phyloP scores from a whole-genome alignment of 2,797 vertebrate genomes.

The Anolis apletophallus region DNA sequence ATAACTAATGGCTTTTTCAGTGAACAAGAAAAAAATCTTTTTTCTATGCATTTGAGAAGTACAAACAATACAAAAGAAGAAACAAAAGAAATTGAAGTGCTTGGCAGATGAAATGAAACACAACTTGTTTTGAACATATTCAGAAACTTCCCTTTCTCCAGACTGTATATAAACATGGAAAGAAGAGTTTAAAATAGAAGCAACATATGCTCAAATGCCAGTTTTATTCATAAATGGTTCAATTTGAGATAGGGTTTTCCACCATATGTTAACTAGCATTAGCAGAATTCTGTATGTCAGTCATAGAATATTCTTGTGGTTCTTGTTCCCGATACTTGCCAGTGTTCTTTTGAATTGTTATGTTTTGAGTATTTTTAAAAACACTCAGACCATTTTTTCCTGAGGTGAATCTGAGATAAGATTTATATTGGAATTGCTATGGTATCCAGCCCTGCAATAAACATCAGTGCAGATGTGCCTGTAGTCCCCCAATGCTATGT shows the following conservation, averaged over 20 bases:
- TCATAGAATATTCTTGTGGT: not conserved
- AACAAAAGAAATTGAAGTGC: slow-evolving; percentile 25
- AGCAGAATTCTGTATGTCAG: slow-evolving; percentile 20
- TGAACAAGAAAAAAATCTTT: slow-evolving; percentile 39
- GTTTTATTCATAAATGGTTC: not conserved
- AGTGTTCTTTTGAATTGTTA: slow-evolving; percentile 5
- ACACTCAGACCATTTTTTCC: slow-evolving; percentile 27
- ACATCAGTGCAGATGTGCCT: no score
- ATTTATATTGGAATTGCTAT: no score
- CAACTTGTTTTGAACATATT: slow-evolving; percentile 33
- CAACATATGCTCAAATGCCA: slow-evolving; percentile 10
- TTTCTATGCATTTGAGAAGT: slow-evolving; percentile 36
- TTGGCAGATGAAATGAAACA: slow-evolving; percentile 26
- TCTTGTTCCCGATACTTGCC: slow-evolving; percentile 11
- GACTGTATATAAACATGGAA: slow-evolving; percentile 19
- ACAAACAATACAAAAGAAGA: slow-evolving; percentile 26
- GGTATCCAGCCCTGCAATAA: no score
- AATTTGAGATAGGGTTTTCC: slow-evolving; percentile 49
- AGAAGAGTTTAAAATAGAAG: slow-evolving; percentile 11
- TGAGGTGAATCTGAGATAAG: not conserved
- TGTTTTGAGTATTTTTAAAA: not conserved
- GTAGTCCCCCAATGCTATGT: no score
- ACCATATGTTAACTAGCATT: slow-evolving; percentile 14
- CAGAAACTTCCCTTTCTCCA: not conserved
- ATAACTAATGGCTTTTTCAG: slow-evolving; percentile 48